Base-by-base conservation (phyloP, 2,797 vertebrate genomes). In the Artibeus lituratus region DNA sequence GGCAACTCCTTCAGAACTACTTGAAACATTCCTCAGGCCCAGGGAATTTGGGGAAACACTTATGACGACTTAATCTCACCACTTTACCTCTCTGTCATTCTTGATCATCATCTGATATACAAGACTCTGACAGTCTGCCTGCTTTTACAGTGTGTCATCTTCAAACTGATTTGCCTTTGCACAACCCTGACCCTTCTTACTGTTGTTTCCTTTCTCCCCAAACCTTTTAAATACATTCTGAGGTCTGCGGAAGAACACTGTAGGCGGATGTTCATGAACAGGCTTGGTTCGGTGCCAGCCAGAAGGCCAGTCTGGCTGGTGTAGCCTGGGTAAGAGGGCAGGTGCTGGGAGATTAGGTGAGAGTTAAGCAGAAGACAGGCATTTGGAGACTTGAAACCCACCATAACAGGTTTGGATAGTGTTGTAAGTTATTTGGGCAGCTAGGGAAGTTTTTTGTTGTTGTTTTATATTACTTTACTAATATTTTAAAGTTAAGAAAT, bases 351-450 rank as follows among this genome's bases (percentile, higher is more conserved):
- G n/a, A 22, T 69, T 7, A 51, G 37, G 67, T 81, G 57, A 90
- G 32, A 73, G 69, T 29, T 59, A 42, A 83, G 76, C 62, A 59
- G 22, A 21, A 47, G 47, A 51, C 11, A 76, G n/a, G 55, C n/a
- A 7, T 51, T 22, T 37, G 55, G 47, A 29, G 7, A 53, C 88
- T 62, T 53, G 10, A 90, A 87, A 53, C 21, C 65, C 7, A 37
- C 51, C 67, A 57, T 37, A 24, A 53, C 10, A 39, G 87, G 21
- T 78, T 87, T 26, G 47, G 44, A 26, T 84, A 87, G 7, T 73
- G 49, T 91, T 74, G 37, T 78, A 21, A 83, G 51, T 67, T 53
- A 85, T 44, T 77, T 93, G 77, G 29, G 90, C 91, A 97, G 44
- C 29, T 39, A 65, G 16, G 57, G 26, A 90, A 21, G 32, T 37